phyloP scores from a whole-genome alignment of 2,797 vertebrate species.

The Poeciliopsis presidionis region DNA sequence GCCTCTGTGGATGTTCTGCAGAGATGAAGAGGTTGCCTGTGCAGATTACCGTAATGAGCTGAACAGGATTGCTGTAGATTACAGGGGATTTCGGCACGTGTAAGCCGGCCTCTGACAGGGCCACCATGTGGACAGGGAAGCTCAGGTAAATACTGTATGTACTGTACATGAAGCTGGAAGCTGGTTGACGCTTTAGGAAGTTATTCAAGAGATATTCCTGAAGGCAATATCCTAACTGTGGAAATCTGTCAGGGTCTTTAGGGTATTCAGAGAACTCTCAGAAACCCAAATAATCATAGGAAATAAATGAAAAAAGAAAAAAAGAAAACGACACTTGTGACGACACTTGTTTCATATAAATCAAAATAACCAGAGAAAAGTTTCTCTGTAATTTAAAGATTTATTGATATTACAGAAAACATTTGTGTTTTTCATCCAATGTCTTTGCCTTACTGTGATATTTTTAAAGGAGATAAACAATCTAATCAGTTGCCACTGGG shows the following conservation, averaged over 20 bases:
- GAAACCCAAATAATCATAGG: neutral
- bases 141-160: conserved; percentile 17
- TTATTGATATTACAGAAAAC: too few relatives aligned
- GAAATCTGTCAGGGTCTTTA: neutral
- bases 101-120: conserved; percentile 47
- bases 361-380: neutral
- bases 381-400: too few relatives aligned
- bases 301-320: neutral
- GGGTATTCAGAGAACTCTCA: neutral
- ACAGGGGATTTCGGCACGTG: conserved; percentile 47
- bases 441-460: neutral
- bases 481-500: neutral
- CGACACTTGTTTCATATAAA: neutral
- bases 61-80: conserved; percentile 67
- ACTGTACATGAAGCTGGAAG: conserved; percentile 29
- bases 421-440: neutral
- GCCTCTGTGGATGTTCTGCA: conserved; percentile 10
- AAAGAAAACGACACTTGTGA: neutral
- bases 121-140: conserved; percentile 38
- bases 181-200: neutral
- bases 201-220: neutral
- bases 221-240: neutral
- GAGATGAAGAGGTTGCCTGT: conserved; percentile 36
- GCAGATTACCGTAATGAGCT: conserved; percentile 69
- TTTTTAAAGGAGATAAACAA: neutral